Evolutionary conservation across 2,797 vertebrate genomes (phyloP).

Genomic region (Setipinna tenuifilis): DNA sequence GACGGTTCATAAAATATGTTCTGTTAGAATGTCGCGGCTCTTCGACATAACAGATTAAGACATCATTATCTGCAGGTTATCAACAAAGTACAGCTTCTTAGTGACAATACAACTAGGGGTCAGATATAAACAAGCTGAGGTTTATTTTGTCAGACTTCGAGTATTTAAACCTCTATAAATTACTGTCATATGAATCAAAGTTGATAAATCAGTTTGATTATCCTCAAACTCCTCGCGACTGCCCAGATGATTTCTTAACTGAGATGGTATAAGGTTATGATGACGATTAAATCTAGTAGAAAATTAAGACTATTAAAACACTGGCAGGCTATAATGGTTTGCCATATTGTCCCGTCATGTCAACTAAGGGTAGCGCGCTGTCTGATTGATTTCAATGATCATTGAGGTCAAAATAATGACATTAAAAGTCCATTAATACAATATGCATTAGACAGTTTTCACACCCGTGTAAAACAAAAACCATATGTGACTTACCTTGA

Average conservation of each 20-base stretch:
- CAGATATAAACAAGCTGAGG: not conserved
- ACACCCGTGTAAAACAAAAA: slow-evolving; percentile 5
- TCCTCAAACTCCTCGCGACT: not conserved
- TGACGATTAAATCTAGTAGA: not conserved
- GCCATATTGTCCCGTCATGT: slow-evolving; percentile 31
- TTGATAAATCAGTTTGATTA: not conserved
- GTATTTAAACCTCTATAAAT: not conserved
- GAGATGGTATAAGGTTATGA: not conserved
- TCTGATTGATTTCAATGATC: not conserved
- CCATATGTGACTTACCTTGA: slow-evolving; percentile 47
- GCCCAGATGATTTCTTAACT: not conserved
- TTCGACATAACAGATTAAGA: not conserved
- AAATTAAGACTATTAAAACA: not conserved
- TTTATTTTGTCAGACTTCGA: not conserved
- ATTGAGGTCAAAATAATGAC: not conserved
- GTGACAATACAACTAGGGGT: not conserved
- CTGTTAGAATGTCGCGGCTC: not conserved
- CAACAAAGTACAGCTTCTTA: not conserved
- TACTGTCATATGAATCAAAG: slow-evolving; percentile 2
- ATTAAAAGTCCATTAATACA: not conserved
- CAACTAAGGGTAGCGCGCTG: slow-evolving; percentile 12
- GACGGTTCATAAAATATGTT: not conserved
- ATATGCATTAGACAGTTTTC: not conserved
- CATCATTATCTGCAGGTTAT: not conserved
- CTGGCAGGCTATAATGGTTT: slow-evolving; percentile 12